Evolutionary conservation across 35 echinoderm and acorn worm genomes (phyloP).

Genomic region (Ptychodera flava): DNA sequence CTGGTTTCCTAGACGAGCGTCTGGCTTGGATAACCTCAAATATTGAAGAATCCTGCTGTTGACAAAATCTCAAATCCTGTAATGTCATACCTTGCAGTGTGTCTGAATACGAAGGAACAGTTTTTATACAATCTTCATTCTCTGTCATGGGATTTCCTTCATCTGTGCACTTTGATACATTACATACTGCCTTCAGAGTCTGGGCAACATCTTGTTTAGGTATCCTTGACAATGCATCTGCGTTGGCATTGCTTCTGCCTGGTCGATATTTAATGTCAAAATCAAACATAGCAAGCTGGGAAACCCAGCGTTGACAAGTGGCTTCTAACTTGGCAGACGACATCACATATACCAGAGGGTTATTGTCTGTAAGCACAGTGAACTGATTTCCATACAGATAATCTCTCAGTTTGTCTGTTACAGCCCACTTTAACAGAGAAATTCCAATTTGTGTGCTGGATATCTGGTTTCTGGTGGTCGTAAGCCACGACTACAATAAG

Average conservation of each 20-base stretch:
- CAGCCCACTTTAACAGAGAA: slow-evolving; percentile 39
- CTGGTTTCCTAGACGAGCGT: too few relatives aligned
- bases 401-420: slow-evolving; percentile 42
- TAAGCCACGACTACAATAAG: slow-evolving; percentile 44
- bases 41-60: too few relatives aligned
- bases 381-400: background rate
- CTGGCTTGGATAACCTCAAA: too few relatives aligned
- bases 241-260: slow-evolving; percentile 32
- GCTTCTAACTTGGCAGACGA: slow-evolving; percentile 38
- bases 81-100: too few relatives aligned
- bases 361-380: slow-evolving; percentile 44
- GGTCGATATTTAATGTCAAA: slow-evolving; percentile 50
- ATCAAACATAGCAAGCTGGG: slow-evolving; percentile 24
- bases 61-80: too few relatives aligned
- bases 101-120: too few relatives aligned
- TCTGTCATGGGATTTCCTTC: too few relatives aligned
- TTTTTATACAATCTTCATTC: too few relatives aligned
- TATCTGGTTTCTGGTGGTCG: slow-evolving; percentile 33
- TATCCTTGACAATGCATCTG: slow-evolving; percentile 41
- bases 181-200: too few relatives aligned
- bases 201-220: background rate
- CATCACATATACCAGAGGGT: slow-evolving; percentile 35
- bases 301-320: slow-evolving; percentile 35
- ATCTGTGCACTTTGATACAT: too few relatives aligned
- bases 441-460: slow-evolving; percentile 52